phyloP scores from a whole-genome alignment of 1,140 invertebrate genomes.

The Rhopalosiphum padi region DNA sequence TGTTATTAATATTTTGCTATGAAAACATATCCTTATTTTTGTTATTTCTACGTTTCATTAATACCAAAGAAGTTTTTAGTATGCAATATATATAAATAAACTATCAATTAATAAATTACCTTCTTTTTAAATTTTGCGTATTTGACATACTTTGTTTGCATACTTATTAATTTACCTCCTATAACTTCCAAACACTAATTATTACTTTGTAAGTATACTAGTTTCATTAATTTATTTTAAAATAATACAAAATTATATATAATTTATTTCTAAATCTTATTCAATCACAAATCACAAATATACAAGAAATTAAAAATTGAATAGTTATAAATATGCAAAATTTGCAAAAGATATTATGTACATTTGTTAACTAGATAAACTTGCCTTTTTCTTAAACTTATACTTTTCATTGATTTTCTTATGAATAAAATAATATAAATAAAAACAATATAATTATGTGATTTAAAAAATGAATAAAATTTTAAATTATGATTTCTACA shows the following conservation, averaged over 20 bases:
- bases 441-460: background rate
- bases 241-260: background rate
- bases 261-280: background rate
- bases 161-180: background rate
- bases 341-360: background rate
- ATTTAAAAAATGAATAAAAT: background rate
- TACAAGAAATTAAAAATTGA: background rate
- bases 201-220: background rate
- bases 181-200: background rate
- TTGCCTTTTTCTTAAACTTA: background rate
- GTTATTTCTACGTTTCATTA: too few species aligned
- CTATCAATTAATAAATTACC: too few species aligned
- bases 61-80: too few species aligned
- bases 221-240: background rate
- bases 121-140: too few species aligned
- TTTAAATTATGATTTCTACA: background rate
- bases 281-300: background rate
- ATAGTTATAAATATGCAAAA: background rate
- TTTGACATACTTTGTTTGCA: too few species aligned
- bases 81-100: too few species aligned
- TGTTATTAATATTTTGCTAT: too few species aligned
- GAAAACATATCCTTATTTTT: too few species aligned
- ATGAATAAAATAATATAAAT: background rate
- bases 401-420: background rate
- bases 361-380: background rate